A percentile compares a stretch with the other conserved stretches of the same genome.
Evolutionary conservation across 2,797 vertebrate genomes (phyloP).

Genomic region (Silurus aristotelis): DNA sequence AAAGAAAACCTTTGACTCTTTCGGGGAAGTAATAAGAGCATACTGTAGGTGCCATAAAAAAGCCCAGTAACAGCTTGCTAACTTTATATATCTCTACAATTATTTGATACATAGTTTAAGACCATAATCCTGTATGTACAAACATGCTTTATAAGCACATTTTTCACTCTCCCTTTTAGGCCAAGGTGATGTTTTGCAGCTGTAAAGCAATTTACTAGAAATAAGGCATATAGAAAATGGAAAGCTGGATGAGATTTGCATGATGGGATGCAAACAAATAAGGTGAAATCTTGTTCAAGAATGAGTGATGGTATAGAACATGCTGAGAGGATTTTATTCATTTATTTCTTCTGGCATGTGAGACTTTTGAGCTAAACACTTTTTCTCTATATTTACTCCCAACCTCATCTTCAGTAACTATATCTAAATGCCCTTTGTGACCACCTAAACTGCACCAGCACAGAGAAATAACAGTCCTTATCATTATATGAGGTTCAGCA

Average conservation of each 20-base stretch:
- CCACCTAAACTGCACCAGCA: neutral
- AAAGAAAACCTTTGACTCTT: conserved; percentile 12
- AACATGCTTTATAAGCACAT: neutral
- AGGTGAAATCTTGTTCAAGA: neutral
- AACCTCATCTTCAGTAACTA: neutral
- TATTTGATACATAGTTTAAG: neutral
- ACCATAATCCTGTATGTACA: neutral
- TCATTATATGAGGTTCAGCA: conserved; percentile 23
- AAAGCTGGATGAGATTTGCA: neutral
- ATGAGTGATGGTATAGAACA: neutral
- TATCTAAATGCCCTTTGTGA: neutral
- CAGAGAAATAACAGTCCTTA: neutral
- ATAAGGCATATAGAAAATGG: neutral
- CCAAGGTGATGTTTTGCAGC: neutral
- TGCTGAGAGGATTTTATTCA: neutral
- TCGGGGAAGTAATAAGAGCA: neutral
- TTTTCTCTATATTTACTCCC: neutral
- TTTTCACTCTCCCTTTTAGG: neutral
- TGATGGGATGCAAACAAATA: neutral
- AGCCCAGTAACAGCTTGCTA: neutral
- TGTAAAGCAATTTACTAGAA: neutral
- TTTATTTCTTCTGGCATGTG: neutral
- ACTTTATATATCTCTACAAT: neutral
- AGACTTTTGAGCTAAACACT: neutral
- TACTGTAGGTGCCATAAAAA: neutral